Base-by-base conservation (phyloP, 1,140 invertebrate species). In the Hypothenemus hampei region DNA sequence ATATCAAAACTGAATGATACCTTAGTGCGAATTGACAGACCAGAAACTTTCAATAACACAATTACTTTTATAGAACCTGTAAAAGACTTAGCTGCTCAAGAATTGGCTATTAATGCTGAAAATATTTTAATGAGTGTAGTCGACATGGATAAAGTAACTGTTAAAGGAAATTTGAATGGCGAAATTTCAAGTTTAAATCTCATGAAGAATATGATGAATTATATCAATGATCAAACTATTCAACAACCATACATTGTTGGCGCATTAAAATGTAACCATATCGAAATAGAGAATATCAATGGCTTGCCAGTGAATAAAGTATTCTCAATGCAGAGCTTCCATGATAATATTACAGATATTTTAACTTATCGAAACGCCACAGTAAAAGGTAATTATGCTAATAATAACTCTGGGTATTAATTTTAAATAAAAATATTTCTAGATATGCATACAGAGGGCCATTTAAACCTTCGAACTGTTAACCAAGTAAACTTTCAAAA, bases 1-100 rank as follows among this genome's bases (percentile, higher is more conserved):
- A 55, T 77, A 18, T 65, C 65, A 0, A 50, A 75, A 58, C 53
- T 77, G 0, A 48, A 72, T 16, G 36, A 61, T 3, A 60, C 71
- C 11, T 50, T 65, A 3, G 56, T 76, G 2, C n/a, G 72, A 64
- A 7, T 35, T 74, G 8, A 59, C 65, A 50, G 68, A 61, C 24
- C 64, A 71, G 41, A 68, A 72, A 60, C 63, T 57, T 43, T 62
- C 68, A 11, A 56, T 53, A 0, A 62, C 64, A 0, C 37, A 59
- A 35, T 51, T 72, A 7, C 59, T 64, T n/a, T 70, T 72, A n/a
- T n/a, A n/a, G n/a, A n/a, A n/a, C n/a, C n/a, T 50, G 51, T 62
- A n/a, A 59, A 71, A 21, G 45, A 64, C 6, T n/a, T 67, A 18
- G 11, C 21, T 3, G 60, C 56, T 13, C 47, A 62, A 22, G 13